phyloP scores from a whole-genome alignment of 2,113 vertebrate species.

The Sebastes schlegelii region DNA sequence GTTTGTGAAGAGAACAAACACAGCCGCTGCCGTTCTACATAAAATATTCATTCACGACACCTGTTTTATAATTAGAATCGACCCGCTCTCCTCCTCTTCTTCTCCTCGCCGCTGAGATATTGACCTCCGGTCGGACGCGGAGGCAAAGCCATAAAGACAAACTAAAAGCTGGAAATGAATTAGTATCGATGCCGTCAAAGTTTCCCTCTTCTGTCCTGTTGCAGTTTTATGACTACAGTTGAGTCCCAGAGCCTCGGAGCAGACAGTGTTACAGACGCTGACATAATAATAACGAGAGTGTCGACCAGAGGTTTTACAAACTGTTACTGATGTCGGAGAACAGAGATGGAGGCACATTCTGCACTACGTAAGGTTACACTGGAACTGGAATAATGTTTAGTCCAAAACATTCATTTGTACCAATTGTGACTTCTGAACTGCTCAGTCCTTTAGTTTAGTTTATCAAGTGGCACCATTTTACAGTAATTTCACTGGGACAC shows the following conservation, averaged over 20 bases:
- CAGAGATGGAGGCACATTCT: not conserved
- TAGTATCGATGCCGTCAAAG: conserved; percentile 40
- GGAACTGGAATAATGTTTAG: not conserved
- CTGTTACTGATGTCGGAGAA: not conserved
- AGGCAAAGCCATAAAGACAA: conserved; percentile 46
- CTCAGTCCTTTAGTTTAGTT: not conserved
- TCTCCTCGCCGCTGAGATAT: conserved; percentile 30
- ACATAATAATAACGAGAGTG: not conserved
- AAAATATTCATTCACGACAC: conserved; percentile 75
- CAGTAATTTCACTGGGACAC: not conserved
- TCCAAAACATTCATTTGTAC: not conserved
- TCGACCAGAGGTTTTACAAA: not conserved
- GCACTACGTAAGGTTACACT: not conserved
- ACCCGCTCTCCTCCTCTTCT: conserved; percentile 38
- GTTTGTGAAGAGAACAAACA: conserved; percentile 33
- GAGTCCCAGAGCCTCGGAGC: not conserved
- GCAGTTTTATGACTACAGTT: conserved; percentile 10
- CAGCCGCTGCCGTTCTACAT: conserved; percentile 38
- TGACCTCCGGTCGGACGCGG: conserved; percentile 31
- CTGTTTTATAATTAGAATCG: conserved; percentile 77
- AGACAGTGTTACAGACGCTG: not conserved
- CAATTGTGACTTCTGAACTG: not conserved
- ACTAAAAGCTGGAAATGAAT: conserved; percentile 63
- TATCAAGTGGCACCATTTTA: not conserved
- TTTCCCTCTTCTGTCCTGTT: conserved; percentile 13